Evolutionary conservation across 2,113 vertebrate species (phyloP), one percentile per base, ranked within the genome.

Genomic region (Oreotrochilus melanogaster): DNA sequence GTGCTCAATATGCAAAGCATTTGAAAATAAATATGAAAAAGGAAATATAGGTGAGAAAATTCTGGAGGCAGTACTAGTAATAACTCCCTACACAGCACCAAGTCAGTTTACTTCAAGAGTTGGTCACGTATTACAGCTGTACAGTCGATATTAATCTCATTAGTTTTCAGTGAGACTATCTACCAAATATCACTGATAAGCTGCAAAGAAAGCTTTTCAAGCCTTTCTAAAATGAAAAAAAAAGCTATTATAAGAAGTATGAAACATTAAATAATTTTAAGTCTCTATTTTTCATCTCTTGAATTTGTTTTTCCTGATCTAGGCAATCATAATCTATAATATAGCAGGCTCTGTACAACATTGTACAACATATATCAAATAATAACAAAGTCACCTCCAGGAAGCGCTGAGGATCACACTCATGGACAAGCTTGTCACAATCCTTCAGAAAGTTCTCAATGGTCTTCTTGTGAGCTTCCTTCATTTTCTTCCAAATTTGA

Each of bases 351-450:
- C 30, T 84, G 8, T 5, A 43, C 11, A 21, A 65, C 33, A 33
- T 47, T 69, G 45, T 9, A 45, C 5, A 54, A 86, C 17, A 27
- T 14, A 17, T 22, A 48, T 4, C 7, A 78, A 73, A 19, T 8
- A 54, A 22, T 10, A 91, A 84, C 6, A 28, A 53, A 89, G 93
- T 79, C 70, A 98, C 97, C 97, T 97, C 95, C 43, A 98, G 91
- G 83, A 98, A 98, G 51, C 60, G 73, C 67, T 96, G 94, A 79
- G 97, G 97, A 93, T 98, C 96, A 87, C 92, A 96, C 57, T 98
- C 97, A 81, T 98, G 93, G 74, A 97, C 94, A 78, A 98, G 87
- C 27, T 95, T 96, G 78, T 97, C 97, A 94, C 97, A 98, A 10
- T 98, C 97, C 74, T 95, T 96, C 72, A 98, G 86, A 64, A 96